phyloP scores from a whole-genome alignment of 2,888 invertebrate genomes.

The Drosophila longiperda region DNA sequence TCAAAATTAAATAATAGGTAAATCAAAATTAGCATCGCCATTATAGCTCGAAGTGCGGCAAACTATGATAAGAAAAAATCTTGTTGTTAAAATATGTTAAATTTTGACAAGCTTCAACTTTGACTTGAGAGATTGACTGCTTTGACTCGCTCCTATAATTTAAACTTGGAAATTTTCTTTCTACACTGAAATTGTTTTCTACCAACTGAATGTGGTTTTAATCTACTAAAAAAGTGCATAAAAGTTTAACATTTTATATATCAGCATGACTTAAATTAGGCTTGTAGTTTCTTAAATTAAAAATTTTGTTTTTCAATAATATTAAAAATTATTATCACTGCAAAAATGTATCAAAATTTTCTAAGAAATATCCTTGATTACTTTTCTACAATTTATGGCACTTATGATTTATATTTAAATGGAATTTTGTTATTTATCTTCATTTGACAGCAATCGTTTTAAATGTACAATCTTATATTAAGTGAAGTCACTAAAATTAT shows the following conservation, averaged over 20 bases:
- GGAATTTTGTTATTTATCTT: background rate
- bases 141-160: accelerated
- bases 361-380: background rate
- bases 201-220: background rate
- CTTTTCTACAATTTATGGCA: background rate
- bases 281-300: conserved; percentile 4
- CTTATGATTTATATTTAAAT: background rate
- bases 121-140: too few relatives aligned
- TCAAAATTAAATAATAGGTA: too few relatives aligned
- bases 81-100: background rate
- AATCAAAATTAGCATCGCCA: too few relatives aligned
- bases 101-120: background rate
- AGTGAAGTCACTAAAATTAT: background rate
- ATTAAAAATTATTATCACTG: background rate
- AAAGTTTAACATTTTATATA: conserved; percentile 16
- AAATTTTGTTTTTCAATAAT: background rate
- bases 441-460: accelerated
- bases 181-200: background rate
- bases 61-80: background rate
- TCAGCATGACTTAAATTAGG: conserved; percentile 33
- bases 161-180: background rate
- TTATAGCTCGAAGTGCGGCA: accelerated
- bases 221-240: conserved; percentile 8
- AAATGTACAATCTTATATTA: background rate
- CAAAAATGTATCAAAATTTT: background rate